phyloP scores from a whole-genome alignment of 1,140 invertebrate genomes.

The Heliconius hewitsoni region DNA sequence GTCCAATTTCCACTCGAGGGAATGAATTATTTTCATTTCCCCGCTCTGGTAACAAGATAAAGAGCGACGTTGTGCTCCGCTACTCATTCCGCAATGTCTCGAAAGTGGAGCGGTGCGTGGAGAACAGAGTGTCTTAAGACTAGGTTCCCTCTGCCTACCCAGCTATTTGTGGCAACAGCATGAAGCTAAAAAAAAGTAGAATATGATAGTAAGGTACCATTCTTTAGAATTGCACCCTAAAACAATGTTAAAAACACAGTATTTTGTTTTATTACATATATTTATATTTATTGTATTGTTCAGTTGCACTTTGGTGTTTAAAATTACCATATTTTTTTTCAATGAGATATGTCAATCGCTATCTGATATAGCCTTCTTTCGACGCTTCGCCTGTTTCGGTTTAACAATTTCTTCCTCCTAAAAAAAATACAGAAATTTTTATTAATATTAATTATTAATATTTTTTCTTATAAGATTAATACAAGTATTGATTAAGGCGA shows the following conservation, averaged over 20 bases:
- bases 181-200: conserved; percentile 27
- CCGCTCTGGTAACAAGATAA: too few species aligned
- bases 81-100: too few species aligned
- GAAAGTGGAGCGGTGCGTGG: too few species aligned
- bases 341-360: conserved; percentile 87
- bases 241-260: conserved; percentile 64
- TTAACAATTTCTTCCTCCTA: conserved; percentile 93
- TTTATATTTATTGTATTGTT: conserved; percentile 71
- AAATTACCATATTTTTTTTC: conserved; percentile 69
- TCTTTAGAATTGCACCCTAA: conserved; percentile 67
- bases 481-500: neutral
- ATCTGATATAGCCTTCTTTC: conserved; percentile 93
- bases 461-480: neutral
- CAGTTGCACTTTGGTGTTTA: conserved; percentile 80
- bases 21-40: too few species aligned
- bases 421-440: conserved; percentile 32
- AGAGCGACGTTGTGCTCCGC: too few species aligned
- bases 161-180: too few species aligned
- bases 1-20: too few species aligned
- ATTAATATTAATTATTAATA: too few species aligned
- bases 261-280: conserved; percentile 46
- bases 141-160: too few species aligned
- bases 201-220: conserved; percentile 56
- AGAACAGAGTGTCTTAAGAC: too few species aligned
- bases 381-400: conserved; percentile 91